phyloP scores from a whole-genome alignment of 2,113 vertebrate species.

The Amblyopsis rosae region DNA sequence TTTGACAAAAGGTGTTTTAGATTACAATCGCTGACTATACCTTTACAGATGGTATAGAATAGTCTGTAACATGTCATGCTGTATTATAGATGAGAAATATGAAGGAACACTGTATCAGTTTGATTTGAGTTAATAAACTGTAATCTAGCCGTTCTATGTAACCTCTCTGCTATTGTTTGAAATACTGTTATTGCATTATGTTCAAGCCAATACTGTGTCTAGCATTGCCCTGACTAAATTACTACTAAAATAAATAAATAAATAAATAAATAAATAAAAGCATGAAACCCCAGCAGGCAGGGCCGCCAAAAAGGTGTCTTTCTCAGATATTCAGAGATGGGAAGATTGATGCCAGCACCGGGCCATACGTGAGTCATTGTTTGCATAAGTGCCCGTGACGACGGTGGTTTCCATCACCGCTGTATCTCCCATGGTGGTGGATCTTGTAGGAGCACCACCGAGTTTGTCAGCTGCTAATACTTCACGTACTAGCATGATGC shows the following conservation, averaged over 20 bases:
- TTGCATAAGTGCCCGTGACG: conserved; percentile 1
- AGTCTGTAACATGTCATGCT: too few relatives aligned
- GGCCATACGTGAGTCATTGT: conserved; percentile 17
- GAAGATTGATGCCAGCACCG: conserved; percentile 1
- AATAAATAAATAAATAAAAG: background rate
- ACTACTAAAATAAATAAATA: background rate
- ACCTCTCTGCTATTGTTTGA: too few relatives aligned
- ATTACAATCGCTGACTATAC: too few relatives aligned
- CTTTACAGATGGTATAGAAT: too few relatives aligned
- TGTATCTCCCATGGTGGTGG: background rate
- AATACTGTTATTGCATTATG: too few relatives aligned
- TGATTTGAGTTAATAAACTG: too few relatives aligned
- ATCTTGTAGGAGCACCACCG: conserved; percentile 7
- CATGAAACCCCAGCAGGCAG: background rate
- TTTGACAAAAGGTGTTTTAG: too few relatives aligned
- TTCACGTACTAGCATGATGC: too few relatives aligned
- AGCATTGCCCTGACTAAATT: background rate
- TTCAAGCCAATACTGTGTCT: too few relatives aligned
- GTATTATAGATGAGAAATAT: too few relatives aligned
- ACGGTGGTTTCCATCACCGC: conserved; percentile 11
- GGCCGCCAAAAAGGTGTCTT: background rate
- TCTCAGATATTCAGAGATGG: background rate
- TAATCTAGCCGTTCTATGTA: too few relatives aligned
- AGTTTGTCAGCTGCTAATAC: background rate
- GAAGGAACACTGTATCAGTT: too few relatives aligned